Conservation (phyloP, 2,113 vertebrate genomes). For the Ifrita kowaldi region DNA sequence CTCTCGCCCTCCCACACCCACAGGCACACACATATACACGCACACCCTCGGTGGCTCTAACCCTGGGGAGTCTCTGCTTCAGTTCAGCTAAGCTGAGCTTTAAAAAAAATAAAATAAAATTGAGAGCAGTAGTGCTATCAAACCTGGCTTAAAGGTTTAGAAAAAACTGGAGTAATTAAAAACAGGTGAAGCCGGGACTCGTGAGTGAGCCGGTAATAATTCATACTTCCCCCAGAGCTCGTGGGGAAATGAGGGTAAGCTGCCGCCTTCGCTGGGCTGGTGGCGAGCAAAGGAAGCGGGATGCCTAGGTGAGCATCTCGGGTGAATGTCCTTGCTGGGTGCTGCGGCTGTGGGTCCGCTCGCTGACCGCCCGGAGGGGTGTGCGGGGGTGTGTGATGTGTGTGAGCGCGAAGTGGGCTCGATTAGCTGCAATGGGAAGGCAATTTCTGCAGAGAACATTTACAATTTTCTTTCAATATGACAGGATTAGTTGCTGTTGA, state of each 20-base stretch:
- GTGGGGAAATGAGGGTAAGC: background rate
- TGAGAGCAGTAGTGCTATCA: background rate
- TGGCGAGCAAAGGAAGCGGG: background rate
- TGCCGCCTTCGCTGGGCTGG: background rate
- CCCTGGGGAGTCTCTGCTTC: background rate
- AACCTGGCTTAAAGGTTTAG: constrained; percentile 8
- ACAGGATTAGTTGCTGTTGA: constrained; percentile 68
- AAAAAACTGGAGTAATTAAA: background rate
- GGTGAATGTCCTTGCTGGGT: background rate
- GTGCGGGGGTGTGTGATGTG: background rate
- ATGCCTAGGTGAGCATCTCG: background rate
- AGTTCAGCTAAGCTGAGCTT: background rate
- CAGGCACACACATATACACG: background rate
- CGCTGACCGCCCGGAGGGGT: background rate
- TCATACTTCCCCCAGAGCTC: background rate
- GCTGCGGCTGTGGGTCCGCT: background rate
- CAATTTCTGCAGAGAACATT: constrained; percentile 68
- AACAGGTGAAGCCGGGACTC: background rate
- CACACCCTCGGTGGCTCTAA: background rate
- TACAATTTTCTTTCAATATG: constrained; percentile 72
- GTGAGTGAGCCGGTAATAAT: background rate
- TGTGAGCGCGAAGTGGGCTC: background rate
- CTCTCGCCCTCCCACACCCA: background rate
- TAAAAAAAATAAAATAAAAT: background rate
- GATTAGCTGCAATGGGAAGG: constrained; percentile 68